Evolutionary conservation across 2,113 vertebrate genomes (phyloP).

Genomic region (Plestiodon gilberti): DNA sequence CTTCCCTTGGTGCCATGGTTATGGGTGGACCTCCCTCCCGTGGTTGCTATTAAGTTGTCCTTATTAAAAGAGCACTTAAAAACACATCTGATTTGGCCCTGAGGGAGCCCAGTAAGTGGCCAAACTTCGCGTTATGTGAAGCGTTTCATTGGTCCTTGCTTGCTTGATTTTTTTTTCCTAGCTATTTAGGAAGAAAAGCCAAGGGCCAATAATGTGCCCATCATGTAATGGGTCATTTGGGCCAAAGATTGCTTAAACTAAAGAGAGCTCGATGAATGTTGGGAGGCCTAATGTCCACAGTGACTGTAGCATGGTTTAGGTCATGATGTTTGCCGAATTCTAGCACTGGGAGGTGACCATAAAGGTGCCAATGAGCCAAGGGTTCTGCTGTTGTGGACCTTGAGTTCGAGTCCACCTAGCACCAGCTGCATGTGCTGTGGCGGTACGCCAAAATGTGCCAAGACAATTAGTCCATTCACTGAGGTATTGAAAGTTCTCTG

Average conservation of each 20-base stretch:
- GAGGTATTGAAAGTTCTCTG: neutral
- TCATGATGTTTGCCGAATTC: neutral
- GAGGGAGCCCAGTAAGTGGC: neutral
- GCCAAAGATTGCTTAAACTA: too few species aligned
- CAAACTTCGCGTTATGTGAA: too few species aligned
- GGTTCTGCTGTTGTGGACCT: neutral
- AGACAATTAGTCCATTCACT: neutral
- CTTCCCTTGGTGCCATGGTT: neutral
- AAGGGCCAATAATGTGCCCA: too few species aligned
- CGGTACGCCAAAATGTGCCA: neutral
- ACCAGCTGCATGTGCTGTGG: neutral
- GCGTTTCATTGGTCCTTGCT: too few species aligned
- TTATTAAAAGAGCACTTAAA: neutral
- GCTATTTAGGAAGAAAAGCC: too few species aligned
- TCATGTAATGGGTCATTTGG: too few species aligned
- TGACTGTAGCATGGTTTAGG: neutral
- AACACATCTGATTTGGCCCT: neutral
- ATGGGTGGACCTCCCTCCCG: neutral
- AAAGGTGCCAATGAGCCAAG: neutral
- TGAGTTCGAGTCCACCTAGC: neutral
- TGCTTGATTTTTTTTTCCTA: too few species aligned
- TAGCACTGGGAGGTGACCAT: neutral
- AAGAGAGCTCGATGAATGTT: neutral
- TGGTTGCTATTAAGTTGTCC: neutral
- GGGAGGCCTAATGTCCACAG: neutral